Evolutionary conservation across 2,888 invertebrate species (phyloP).

Genomic region (Dasysyrphus albostriatus): DNA sequence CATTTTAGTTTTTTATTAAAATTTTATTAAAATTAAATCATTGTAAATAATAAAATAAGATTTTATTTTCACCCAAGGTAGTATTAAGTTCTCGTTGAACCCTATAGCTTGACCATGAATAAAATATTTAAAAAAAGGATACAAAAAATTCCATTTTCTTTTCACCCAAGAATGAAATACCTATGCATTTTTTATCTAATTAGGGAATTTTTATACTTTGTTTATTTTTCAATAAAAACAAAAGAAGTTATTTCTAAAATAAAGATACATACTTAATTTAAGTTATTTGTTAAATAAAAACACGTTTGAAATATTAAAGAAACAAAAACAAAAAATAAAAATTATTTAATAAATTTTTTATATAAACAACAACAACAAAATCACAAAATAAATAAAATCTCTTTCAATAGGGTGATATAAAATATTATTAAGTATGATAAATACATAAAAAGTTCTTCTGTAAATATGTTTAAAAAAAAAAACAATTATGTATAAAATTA

Average conservation of each 20-base stretch:
- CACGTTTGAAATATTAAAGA: constrained; percentile 60
- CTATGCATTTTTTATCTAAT: constrained; percentile 70
- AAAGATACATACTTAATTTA: constrained; percentile 44
- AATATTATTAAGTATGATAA: constrained; percentile 57
- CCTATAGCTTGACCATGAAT: constrained; percentile 68
- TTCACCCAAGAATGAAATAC: constrained; percentile 60
- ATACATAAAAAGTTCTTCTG: constrained; percentile 51
- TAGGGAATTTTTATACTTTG: constrained; percentile 76
- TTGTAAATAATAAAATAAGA: background rate
- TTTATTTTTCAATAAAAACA: constrained; percentile 64
- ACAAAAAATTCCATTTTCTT: constrained; percentile 51
- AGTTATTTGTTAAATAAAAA: constrained; percentile 62
- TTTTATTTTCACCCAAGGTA: constrained; percentile 43
- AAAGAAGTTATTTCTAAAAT: constrained; percentile 51
- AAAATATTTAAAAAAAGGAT: constrained; percentile 6
- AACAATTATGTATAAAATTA: constrained; percentile 17
- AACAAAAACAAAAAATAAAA: constrained; percentile 15
- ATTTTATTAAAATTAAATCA: background rate
- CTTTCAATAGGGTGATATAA: constrained; percentile 71
- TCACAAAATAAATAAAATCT: constrained; percentile 62
- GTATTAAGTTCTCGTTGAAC: constrained; percentile 43
- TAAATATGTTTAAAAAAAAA: constrained; percentile 60
- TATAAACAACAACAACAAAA: constrained; percentile 61
- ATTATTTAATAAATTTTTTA: constrained; percentile 62
- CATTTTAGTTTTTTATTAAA: background rate